Base-by-base conservation (phyloP, 2,797 vertebrate genomes). In the Cyprinodon diabolis region DNA sequence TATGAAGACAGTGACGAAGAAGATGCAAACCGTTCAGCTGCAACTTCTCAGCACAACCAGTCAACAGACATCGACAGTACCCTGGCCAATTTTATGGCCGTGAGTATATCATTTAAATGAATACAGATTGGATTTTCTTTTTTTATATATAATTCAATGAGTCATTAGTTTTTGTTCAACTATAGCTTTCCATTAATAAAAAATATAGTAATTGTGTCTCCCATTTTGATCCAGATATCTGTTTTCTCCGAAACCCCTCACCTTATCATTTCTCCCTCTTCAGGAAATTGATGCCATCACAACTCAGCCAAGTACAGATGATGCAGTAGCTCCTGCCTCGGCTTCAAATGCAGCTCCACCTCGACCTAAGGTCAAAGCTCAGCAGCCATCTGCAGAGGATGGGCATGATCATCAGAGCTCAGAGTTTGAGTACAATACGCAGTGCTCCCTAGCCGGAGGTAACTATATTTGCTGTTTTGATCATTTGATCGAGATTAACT, bases 241-340 rank as follows among this genome's bases (percentile, higher is more conserved):
- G 12, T 66, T 15, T 58, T 17, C 25, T 21, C 6, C 37, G 21
- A 12, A 72, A 35, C 23, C 51, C 10, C 15, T 19, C 9, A 5
- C 19, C 7, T 52, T 58, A 10, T n/a, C 4, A 21, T 66, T 37
- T 40, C 37, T 65, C 7, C 25, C 48, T 7, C 35, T 5, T 47
- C 70, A 99, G 98, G 98, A 99, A 91, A 99, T 99, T 0, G 98
- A 99, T 90, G 98, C 98, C 19, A 99, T 99, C 91, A 99, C 98
- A 0, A 99, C 97, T 1, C 97, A 97, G 71, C 97, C 96, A 57
- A 87, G 92, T 1, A 0, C 91, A 3, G 95, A 95, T 15, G 92
- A 95, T 49, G 1, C 92, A 6, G 12, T 84, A 1, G 84, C 89
- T 11, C 83, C 91, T 19, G 88, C 93, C 19, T 77, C 87, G 0